Conservation (phyloP, 1,140 invertebrate genomes). For the Bemisia tabaci region DNA sequence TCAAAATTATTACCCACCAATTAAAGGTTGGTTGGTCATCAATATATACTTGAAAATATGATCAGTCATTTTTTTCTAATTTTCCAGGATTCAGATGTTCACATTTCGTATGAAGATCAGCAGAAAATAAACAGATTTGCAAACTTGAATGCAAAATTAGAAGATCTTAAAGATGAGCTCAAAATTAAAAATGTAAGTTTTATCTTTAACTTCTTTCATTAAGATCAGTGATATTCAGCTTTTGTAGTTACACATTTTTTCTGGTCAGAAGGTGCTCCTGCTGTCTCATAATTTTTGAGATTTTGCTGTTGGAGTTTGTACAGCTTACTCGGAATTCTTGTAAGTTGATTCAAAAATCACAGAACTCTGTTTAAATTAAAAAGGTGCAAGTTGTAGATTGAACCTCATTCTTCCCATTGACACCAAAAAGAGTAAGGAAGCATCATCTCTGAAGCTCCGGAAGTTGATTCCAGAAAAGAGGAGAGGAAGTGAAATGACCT, state of each 20-base stretch:
- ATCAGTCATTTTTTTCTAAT: too few species aligned
- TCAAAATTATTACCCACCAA: too few species aligned
- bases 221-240: not conserved
- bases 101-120: slow-evolving; percentile 93
- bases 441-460: too few species aligned
- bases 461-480: too few species aligned
- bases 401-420: too few species aligned
- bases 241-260: not conserved
- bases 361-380: too few species aligned
- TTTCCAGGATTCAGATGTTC: slow-evolving; percentile 74
- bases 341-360: too few species aligned
- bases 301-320: not conserved
- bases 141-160: slow-evolving; percentile 75
- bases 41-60: too few species aligned
- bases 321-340: not conserved
- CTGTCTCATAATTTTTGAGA: not conserved
- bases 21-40: too few species aligned
- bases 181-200: slow-evolving; percentile 62
- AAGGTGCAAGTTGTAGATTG: too few species aligned
- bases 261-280: not conserved
- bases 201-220: not conserved
- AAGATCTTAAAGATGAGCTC: slow-evolving; percentile 84
- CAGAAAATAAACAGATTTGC: slow-evolving; percentile 96
- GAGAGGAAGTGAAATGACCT: too few species aligned
- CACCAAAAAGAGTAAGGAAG: too few species aligned